These are phyloP conservation scores for Cataglyphis rosenhaueri DNA, from an alignment of 2,888 invertebrate genomes.

Conservation along the genomic window DNA sequence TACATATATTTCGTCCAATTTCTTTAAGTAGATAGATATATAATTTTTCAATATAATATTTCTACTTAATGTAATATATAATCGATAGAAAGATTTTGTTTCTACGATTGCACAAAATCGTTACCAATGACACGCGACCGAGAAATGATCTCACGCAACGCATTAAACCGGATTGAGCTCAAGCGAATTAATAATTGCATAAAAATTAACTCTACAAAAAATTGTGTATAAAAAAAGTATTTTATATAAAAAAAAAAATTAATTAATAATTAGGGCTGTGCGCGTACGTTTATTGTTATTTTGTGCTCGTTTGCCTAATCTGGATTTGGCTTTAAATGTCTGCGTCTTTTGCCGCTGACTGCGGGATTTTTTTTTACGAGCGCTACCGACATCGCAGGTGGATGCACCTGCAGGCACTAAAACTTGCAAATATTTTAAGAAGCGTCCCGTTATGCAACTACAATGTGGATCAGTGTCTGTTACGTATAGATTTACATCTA, in stretches of 20 bases:
- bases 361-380: constrained; percentile 73
- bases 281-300: neutral
- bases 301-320: neutral
- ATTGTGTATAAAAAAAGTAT: no score
- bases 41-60: neutral
- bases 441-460: constrained; percentile 80
- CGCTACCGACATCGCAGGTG: constrained; percentile 65
- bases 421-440: constrained; percentile 79
- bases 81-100: neutral
- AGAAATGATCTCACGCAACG: constrained; percentile 41
- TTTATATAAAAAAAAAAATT: no score
- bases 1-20: neutral
- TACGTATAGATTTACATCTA: constrained; percentile 21
- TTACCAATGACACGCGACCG: neutral
- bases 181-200: no score
- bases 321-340: constrained; percentile 38
- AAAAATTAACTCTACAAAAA: no score
- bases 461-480: constrained; percentile 79
- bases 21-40: neutral
- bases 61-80: neutral
- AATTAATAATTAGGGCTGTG: no score
- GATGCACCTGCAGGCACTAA: constrained; percentile 71
- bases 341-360: constrained; percentile 62
- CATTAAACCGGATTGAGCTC: constrained; percentile 28
- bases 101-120: neutral